Evolutionary conservation across 2,113 vertebrate genomes (phyloP).

Genomic region (Microcebus griseorufus): DNA sequence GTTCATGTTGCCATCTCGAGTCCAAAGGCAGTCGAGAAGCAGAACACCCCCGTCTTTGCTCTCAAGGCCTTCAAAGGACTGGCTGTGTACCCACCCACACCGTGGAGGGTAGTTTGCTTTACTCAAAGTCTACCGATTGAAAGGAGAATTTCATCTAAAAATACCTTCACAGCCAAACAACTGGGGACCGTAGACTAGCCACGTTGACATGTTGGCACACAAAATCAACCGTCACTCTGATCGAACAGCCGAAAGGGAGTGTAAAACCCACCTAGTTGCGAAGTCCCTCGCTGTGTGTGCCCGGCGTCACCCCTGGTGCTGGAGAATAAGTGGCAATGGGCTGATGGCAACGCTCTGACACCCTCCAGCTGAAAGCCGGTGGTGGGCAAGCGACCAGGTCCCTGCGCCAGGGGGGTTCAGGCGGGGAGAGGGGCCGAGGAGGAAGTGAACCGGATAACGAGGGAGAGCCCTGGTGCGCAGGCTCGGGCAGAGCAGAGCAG

Average conservation of each 20-base stretch:
- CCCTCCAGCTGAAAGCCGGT: neutral
- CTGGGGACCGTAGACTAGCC: no score
- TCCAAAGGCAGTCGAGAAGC: neutral
- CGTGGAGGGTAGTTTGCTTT: neutral
- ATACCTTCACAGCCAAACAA: neutral
- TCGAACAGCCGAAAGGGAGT: neutral
- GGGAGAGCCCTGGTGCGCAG: neutral
- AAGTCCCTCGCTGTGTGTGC: neutral
- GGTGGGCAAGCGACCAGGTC: neutral
- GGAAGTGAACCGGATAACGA: neutral
- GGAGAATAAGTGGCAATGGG: neutral
- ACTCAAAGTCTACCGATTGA: neutral
- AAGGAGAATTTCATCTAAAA: neutral
- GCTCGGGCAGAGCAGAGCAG: no score
- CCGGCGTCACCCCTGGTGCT: accelerated
- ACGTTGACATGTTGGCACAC: neutral
- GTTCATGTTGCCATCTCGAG: neutral
- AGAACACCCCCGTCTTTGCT: neutral
- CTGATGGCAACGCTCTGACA: accelerated
- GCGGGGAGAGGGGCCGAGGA: accelerated
- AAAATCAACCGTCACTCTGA: neutral
- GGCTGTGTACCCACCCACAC: neutral
- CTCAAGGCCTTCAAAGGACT: neutral
- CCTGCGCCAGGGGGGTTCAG: accelerated
- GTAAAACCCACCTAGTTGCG: neutral